Evolutionary conservation across 2,888 invertebrate species (phyloP).

Genomic region (Incurvaria masculella): DNA sequence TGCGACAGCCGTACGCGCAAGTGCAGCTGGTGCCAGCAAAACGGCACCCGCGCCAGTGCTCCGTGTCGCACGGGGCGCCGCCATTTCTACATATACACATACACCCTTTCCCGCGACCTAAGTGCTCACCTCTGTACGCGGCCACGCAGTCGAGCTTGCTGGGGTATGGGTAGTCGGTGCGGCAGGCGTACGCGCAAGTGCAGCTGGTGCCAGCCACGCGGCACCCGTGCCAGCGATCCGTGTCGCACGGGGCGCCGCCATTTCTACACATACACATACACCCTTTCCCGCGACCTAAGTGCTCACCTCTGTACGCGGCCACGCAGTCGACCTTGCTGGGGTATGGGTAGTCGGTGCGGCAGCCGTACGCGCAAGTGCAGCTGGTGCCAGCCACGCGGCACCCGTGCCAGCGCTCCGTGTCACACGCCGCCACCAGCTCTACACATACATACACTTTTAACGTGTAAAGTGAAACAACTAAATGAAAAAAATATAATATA

Average conservation of each 20-base stretch:
- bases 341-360: conserved; percentile 63
- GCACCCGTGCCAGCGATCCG: conserved; percentile 61
- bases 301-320: conserved; percentile 64
- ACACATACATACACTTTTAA: too few relatives aligned
- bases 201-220: conserved; percentile 60
- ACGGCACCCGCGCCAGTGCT: conserved; percentile 63
- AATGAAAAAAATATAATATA: too few relatives aligned
- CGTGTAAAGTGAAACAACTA: too few relatives aligned
- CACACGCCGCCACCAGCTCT: too few relatives aligned
- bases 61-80: conserved; percentile 62
- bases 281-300: too few relatives aligned
- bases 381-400: conserved; percentile 60
- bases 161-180: conserved; percentile 61
- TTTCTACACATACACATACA: too few relatives aligned
- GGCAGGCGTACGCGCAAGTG: conserved; percentile 65
- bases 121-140: conserved; percentile 66
- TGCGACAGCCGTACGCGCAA: conserved; percentile 64
- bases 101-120: too few relatives aligned
- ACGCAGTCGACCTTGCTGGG: conserved; percentile 58
- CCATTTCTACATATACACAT: too few relatives aligned
- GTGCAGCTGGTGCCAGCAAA: conserved; percentile 59
- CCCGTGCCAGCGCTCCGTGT: conserved; percentile 57
- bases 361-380: conserved; percentile 66
- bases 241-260: too few relatives aligned
- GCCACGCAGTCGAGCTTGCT: conserved; percentile 58